These are phyloP conservation scores for Diacarnus erythraeanus DNA, from an alignment of 37 sponge, comb jelly and placozoan genomes.

Conservation along the genomic window DNA sequence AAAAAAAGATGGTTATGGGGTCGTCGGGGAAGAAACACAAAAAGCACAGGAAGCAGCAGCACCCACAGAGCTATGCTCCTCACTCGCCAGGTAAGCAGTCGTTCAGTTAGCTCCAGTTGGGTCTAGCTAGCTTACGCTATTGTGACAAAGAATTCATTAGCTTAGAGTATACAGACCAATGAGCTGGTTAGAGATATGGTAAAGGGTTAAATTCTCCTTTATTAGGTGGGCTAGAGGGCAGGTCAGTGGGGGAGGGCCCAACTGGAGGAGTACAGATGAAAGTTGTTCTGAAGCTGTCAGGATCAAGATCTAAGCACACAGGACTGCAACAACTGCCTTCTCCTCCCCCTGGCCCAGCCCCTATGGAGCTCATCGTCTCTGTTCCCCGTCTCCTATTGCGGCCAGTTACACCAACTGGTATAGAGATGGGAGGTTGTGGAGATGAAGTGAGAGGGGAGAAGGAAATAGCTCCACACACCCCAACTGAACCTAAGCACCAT, in stretches of 20 bases:
- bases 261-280: neutral
- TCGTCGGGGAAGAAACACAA: constrained; percentile 22
- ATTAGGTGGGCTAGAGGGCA: neutral
- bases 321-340: neutral
- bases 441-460: no score
- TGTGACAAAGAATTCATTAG: no score
- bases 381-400: neutral
- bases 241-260: neutral
- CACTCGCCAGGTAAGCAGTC: constrained; percentile 11
- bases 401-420: neutral
- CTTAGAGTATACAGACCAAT: no score
- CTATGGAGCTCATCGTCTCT: neutral
- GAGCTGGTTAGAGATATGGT: no score
- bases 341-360: neutral
- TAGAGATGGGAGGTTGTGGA: neutral
- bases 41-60: constrained; percentile 34
- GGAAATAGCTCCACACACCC: neutral
- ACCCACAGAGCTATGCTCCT: neutral
- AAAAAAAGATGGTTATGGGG: no score
- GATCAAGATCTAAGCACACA: neutral
- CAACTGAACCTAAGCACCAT: constrained; percentile 10
- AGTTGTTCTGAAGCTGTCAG: neutral
- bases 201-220: neutral
- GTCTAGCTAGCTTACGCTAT: no score
- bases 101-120: no score